phyloP scores from a whole-genome alignment of 2,113 vertebrate genomes.

The Elaphurus davidianus region DNA sequence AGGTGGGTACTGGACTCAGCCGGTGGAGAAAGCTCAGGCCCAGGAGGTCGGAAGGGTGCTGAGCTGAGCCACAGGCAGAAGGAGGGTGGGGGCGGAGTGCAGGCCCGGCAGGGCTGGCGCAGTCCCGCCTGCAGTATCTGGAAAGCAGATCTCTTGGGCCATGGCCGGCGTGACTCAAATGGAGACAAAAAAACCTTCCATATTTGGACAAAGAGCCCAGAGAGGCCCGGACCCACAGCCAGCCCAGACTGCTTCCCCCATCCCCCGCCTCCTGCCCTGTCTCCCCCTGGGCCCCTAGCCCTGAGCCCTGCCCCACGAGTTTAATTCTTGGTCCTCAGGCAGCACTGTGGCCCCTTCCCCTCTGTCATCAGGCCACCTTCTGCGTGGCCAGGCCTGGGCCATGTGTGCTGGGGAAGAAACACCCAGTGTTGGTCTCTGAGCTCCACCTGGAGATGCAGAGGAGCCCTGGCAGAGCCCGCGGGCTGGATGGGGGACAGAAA shows the following conservation, averaged over 20 bases:
- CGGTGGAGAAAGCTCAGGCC: not conserved
- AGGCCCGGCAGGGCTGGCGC: conserved; percentile 45
- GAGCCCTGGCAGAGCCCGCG: not conserved
- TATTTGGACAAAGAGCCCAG: conserved; percentile 89
- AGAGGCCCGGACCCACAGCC: conserved; percentile 65
- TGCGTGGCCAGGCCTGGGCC: not conserved
- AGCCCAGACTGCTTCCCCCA: conserved; percentile 42
- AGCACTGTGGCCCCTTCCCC: not conserved
- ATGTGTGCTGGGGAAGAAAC: not conserved
- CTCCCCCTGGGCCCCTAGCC: conserved; percentile 56
- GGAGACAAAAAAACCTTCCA: conserved; percentile 87
- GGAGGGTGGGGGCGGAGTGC: not conserved
- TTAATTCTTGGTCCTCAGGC: conserved; percentile 6
- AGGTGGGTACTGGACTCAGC: not conserved
- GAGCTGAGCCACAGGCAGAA: conserved; percentile 1
- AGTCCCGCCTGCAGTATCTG: conserved; percentile 80
- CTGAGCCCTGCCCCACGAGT: conserved; percentile 18
- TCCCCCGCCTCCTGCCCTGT: conserved; percentile 49
- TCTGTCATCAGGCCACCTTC: not conserved
- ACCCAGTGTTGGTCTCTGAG: not conserved
- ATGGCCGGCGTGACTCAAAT: conserved; percentile 84
- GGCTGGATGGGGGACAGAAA: not conserved
- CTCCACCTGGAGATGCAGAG: not conserved
- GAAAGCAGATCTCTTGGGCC: conserved; percentile 85
- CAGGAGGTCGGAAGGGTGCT: not conserved